Evolutionary conservation across 2,797 vertebrate genomes (phyloP).

Genomic region (Poeciliopsis gracilis): DNA sequence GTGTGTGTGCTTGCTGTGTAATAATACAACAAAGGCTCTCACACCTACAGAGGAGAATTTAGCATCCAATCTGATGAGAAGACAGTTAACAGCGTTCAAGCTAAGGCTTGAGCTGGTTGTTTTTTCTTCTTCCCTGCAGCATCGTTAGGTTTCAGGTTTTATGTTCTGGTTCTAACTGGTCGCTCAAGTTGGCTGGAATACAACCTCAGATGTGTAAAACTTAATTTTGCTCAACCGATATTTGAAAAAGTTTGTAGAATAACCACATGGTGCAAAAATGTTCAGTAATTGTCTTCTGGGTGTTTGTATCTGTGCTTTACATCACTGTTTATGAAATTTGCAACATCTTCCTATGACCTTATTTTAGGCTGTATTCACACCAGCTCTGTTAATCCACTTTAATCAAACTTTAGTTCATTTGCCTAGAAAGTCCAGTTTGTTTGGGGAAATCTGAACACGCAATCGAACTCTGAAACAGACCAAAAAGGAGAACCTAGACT

Average conservation of each 20-base stretch:
- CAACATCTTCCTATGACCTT: too few species aligned
- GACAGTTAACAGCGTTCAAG: constrained; percentile 19
- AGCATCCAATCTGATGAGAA: constrained; percentile 47
- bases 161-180: neutral
- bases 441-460: too few species aligned
- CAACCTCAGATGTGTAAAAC: neutral
- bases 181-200: neutral
- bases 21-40: constrained; percentile 57
- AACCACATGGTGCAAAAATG: neutral
- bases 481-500: too few species aligned
- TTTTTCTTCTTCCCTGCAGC: neutral
- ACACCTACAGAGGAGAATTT: constrained; percentile 60
- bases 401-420: too few species aligned
- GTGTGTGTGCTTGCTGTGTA: constrained; percentile 19
- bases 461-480: too few species aligned
- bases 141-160: neutral
- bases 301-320: neutral
- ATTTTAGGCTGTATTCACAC: too few species aligned
- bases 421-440: too few species aligned
- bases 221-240: neutral
- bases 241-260: neutral
- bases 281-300: neutral
- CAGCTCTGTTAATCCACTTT: too few species aligned
- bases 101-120: neutral
- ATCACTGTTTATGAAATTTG: neutral